Evolutionary conservation across 2,113 vertebrate species (phyloP).

Genomic region (Colistium nudipinnis): DNA sequence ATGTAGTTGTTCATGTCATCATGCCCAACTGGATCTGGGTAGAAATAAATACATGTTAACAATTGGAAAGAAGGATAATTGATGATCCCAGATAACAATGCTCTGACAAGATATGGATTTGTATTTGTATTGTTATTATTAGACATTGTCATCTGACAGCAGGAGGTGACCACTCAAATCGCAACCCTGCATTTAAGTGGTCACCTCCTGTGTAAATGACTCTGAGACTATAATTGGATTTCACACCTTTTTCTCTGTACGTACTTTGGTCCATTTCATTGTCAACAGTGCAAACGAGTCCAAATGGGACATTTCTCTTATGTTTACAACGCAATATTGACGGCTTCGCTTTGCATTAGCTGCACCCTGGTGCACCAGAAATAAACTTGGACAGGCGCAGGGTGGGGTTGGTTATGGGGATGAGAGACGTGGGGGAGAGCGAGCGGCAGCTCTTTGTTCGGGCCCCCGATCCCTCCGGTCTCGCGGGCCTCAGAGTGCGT

Average conservation of each 20-base stretch:
- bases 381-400: conserved; percentile 61
- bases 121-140: neutral
- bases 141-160: neutral
- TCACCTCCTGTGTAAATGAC: neutral
- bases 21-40: conserved; percentile 79
- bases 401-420: conserved; percentile 63
- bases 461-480: conserved; percentile 63
- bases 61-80: neutral
- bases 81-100: neutral
- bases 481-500: conserved; percentile 49
- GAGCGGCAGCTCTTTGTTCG: conserved; percentile 73
- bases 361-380: conserved; percentile 54
- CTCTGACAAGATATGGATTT: neutral
- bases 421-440: conserved; percentile 34
- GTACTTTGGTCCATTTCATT: conserved; percentile 44
- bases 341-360: conserved; percentile 57
- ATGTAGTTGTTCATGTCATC: conserved; percentile 96
- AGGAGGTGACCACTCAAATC: neutral
- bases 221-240: conserved; percentile 28
- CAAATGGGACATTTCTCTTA: conserved; percentile 56
- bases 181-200: no score
- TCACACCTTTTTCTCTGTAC: conserved; percentile 19
- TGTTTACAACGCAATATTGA: conserved; percentile 75
- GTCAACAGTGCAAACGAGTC: conserved; percentile 48
- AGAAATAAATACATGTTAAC: conserved; percentile 22